Evolutionary conservation across 2,797 vertebrate species (phyloP).

Genomic region (Hirundo rustica): DNA sequence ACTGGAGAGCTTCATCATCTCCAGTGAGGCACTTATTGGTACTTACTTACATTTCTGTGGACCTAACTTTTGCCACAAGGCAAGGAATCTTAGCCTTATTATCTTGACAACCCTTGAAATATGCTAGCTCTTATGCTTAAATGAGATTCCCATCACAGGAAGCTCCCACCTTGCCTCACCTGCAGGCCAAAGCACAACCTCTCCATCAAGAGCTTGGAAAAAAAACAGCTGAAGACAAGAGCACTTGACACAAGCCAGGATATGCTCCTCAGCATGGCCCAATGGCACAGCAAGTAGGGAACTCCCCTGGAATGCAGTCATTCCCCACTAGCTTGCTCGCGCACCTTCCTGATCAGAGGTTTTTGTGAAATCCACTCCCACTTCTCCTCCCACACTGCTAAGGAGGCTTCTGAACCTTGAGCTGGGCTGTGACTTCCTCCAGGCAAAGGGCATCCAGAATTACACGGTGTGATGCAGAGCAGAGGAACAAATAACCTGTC

Average conservation of each 20-base stretch:
- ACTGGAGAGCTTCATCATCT: not conserved
- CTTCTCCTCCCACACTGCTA: not conserved
- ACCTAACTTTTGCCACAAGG: not conserved
- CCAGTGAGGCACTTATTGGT: not conserved
- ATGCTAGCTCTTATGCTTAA: not conserved
- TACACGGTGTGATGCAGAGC: not conserved
- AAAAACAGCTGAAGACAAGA: not conserved
- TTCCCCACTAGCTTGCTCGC: conserved; percentile 32
- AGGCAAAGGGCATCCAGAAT: conserved; percentile 30
- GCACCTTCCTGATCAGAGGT: conserved; percentile 44
- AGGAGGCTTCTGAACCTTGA: conserved; percentile 21
- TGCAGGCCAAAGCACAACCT: not conserved
- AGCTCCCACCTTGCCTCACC: not conserved
- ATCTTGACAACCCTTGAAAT: not conserved
- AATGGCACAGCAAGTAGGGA: conserved; percentile 14
- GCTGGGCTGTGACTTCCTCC: conserved; percentile 13
- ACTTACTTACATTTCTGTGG: not conserved
- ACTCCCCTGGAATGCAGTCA: conserved; percentile 49
- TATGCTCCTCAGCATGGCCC: not conserved
- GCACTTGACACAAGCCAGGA: not conserved
- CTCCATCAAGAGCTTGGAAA: not conserved
- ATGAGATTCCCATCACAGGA: not conserved
- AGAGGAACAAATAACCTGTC: not conserved
- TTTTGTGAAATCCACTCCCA: conserved; percentile 48
- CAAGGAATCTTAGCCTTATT: not conserved